Conservation (phyloP, 30 jellyfish, hydroid and myxozoan genomes). For the Aurelia sp. region DNA sequence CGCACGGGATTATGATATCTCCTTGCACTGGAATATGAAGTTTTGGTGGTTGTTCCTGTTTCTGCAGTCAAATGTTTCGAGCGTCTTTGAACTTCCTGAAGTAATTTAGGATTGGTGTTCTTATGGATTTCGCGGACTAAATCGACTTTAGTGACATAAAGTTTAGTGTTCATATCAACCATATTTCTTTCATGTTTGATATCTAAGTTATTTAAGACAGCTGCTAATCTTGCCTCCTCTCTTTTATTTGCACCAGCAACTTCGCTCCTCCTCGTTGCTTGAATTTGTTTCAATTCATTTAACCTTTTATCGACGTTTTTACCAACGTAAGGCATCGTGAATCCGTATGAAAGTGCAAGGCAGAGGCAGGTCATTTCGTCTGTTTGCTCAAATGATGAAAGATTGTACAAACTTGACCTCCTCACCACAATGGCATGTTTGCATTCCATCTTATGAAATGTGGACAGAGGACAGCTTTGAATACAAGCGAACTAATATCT, state of each 20-base stretch:
- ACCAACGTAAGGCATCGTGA: conserved; percentile 49
- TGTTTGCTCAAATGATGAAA: too few species aligned
- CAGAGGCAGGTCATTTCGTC: too few species aligned
- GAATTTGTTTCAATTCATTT: conserved; percentile 51
- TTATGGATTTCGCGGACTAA: conserved; percentile 26
- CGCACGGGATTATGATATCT: neutral
- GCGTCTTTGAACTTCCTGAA: conserved; percentile 17
- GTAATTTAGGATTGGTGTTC: neutral
- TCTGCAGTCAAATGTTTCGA: neutral
- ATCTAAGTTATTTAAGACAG: conserved; percentile 44
- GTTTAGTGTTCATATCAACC: conserved; percentile 47
- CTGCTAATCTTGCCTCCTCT: conserved; percentile 49
- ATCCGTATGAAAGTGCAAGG: too few species aligned
- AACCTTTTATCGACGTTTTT: conserved; percentile 28
- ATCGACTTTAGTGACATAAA: conserved; percentile 43
- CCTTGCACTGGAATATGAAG: neutral
- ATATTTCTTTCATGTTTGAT: conserved; percentile 49
- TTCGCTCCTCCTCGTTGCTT: conserved; percentile 55
- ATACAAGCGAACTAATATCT: too few species aligned
- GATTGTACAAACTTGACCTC: too few species aligned
- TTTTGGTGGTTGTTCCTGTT: neutral
- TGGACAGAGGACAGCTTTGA: too few species aligned
- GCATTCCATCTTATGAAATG: too few species aligned
- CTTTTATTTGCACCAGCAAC: conserved; percentile 67
- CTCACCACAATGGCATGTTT: too few species aligned